Evolutionary conservation across 2,113 vertebrate genomes (phyloP).

Genomic region (Corapipo altera): DNA sequence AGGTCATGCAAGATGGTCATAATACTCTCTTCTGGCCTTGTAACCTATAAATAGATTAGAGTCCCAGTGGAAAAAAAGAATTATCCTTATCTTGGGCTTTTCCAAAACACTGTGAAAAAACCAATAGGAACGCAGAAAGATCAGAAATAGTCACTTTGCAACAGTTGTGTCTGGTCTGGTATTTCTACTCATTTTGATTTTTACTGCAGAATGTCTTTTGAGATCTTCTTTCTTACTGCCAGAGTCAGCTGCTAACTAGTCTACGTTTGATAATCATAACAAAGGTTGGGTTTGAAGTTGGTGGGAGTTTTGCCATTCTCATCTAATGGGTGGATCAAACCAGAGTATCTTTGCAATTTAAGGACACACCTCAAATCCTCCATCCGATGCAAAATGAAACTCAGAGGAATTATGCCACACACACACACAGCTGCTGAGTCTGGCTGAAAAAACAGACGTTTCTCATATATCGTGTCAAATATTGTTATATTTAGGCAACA

Average conservation of each 20-base stretch:
- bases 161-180: background rate
- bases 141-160: background rate
- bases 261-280: background rate
- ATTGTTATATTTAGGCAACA: background rate
- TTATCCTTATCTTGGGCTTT: background rate
- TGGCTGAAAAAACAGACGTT: background rate
- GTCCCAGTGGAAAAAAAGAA: background rate
- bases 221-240: background rate
- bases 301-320: background rate
- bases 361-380: constrained; percentile 15
- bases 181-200: background rate
- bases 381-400: background rate
- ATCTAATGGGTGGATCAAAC: background rate
- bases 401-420: background rate
- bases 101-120: background rate
- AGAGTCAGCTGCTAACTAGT: background rate
- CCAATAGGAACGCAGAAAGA: background rate
- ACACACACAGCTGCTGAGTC: background rate
- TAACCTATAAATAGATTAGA: background rate
- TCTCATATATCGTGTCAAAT: background rate
- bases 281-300: background rate
- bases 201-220: background rate
- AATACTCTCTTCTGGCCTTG: background rate
- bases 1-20: background rate
- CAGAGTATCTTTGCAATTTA: background rate